Conservation (phyloP, 2,888 invertebrate species). For the Scaptomyza caliginosa region DNA sequence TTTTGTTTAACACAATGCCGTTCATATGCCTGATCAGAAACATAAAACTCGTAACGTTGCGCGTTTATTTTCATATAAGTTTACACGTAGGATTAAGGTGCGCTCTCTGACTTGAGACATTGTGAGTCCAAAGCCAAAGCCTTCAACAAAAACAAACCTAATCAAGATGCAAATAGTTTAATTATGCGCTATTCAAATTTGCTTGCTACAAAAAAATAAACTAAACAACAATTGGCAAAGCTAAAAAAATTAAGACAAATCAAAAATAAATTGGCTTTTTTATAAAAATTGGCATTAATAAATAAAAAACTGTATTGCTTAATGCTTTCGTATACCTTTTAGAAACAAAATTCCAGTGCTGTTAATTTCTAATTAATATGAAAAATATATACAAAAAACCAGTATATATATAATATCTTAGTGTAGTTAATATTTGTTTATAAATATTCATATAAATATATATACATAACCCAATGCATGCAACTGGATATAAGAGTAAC, state of each 20-base stretch:
- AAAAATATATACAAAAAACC: not conserved
- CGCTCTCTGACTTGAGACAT: slow-evolving; percentile 81
- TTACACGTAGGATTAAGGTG: slow-evolving; percentile 81
- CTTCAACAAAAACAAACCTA: slow-evolving; percentile 8
- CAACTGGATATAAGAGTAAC: not conserved
- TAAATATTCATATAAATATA: slow-evolving; percentile 1
- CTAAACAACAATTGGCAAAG: slow-evolving; percentile 18
- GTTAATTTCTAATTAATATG: slow-evolving; percentile 42
- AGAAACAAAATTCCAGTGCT: slow-evolving; percentile 33
- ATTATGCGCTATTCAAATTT: slow-evolving; percentile 49
- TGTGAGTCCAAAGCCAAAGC: slow-evolving; percentile 70
- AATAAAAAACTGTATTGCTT: slow-evolving; percentile 24
- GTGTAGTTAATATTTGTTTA: slow-evolving; percentile 21
- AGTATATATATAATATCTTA: slow-evolving; percentile 11
- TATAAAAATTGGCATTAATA: slow-evolving; percentile 39
- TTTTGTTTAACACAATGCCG: slow-evolving; percentile 44
- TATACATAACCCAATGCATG: slow-evolving; percentile 39
- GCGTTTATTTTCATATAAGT: slow-evolving; percentile 76
- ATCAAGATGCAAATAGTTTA: slow-evolving; percentile 27
- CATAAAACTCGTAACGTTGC: slow-evolving; percentile 47
- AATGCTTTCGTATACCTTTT: slow-evolving; percentile 35
- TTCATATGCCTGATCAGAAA: slow-evolving; percentile 29
- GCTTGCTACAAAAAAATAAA: slow-evolving; percentile 37
- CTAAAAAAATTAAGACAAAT: slow-evolving; percentile 10
- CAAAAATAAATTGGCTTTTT: slow-evolving; percentile 48